Evolutionary conservation across 2,888 invertebrate species (phyloP).

Genomic region (Sminthurinus aureus): DNA sequence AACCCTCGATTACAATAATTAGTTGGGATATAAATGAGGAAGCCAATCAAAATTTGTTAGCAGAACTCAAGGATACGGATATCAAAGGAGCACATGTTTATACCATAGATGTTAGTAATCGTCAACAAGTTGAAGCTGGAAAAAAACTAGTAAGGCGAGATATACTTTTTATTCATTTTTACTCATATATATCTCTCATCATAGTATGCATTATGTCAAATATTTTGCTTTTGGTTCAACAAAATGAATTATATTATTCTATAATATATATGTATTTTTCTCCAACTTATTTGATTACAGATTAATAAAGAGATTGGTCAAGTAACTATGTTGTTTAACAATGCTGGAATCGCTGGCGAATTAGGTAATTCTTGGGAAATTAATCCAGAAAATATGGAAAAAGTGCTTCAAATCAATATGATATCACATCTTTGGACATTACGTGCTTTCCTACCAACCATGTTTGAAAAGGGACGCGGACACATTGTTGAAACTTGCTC

Average conservation of each 20-base stretch:
- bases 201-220: neutral
- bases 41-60: neutral
- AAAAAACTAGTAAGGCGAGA: neutral
- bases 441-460: slow-evolving; percentile 17
- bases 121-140: slow-evolving; percentile 4
- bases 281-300: neutral
- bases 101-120: slow-evolving; percentile 15
- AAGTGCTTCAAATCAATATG: slow-evolving; percentile 14
- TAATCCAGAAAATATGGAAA: neutral
- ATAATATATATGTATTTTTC: neutral
- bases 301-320: slow-evolving; percentile 16
- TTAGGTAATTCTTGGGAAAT: slow-evolving; percentile 4
- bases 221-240: neutral
- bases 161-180: neutral
- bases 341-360: slow-evolving; percentile 29
- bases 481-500: slow-evolving; percentile 30
- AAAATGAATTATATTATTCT: neutral
- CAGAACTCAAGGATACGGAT: slow-evolving; percentile 9
- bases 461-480: slow-evolving; percentile 11
- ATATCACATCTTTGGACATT: slow-evolving; percentile 25
- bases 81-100: neutral
- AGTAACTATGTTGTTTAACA: slow-evolving; percentile 34
- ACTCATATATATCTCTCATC: no score
- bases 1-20: slow-evolving; percentile 6
- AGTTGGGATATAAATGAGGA: slow-evolving; percentile 24